Percentiles rank a stretch among this genome's conserved stretches.
Evolutionary conservation across 2,113 vertebrate genomes (phyloP).

Genomic region (Stictonetta naevosa): DNA sequence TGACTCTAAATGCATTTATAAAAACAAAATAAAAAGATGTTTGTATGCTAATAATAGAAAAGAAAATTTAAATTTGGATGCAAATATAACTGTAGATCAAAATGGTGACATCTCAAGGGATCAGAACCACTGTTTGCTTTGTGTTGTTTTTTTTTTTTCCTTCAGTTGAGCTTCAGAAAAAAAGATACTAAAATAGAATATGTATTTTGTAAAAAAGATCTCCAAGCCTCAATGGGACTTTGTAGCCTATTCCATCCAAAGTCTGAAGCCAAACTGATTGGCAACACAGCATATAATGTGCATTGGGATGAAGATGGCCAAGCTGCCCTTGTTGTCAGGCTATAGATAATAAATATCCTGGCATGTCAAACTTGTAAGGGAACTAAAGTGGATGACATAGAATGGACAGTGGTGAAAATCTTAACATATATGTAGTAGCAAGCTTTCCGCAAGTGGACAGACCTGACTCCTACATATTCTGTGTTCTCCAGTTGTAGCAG

Average conservation of each 20-base stretch:
- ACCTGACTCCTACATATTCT: background rate
- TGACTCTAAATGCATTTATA: constrained; percentile 39
- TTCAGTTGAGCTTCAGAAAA: background rate
- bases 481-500: background rate
- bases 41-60: background rate
- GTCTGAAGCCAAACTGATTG: background rate
- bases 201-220: background rate
- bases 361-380: background rate
- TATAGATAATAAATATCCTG: background rate
- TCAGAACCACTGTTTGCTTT: too few relatives aligned
- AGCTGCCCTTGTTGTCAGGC: background rate
- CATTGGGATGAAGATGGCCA: background rate
- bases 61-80: background rate
- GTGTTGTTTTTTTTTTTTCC: background rate
- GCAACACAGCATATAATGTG: background rate
- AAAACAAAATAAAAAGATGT: constrained; percentile 44
- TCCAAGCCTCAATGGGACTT: background rate
- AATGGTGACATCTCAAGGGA: background rate
- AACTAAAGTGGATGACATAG: background rate
- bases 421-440: background rate
- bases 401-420: background rate
- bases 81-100: constrained; percentile 1
- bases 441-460: background rate
- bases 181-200: background rate
- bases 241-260: background rate